phyloP scores from a whole-genome alignment of 2,888 invertebrate genomes.

The Drosophila subsilvestris region DNA sequence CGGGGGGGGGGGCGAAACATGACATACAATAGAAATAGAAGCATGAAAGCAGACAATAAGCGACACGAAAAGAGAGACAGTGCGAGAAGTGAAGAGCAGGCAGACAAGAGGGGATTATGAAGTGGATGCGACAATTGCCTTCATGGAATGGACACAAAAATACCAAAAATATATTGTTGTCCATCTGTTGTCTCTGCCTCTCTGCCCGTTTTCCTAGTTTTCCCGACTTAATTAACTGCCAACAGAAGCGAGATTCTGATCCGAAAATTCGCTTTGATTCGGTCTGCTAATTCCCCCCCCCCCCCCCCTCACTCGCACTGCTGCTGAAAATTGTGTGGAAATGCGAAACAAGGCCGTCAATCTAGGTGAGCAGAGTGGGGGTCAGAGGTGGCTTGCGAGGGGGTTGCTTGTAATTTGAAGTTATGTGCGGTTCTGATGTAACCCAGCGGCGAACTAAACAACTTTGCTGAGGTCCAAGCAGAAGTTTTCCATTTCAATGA shows the following conservation, averaged over 20 bases:
- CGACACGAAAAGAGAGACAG: constrained; percentile 36
- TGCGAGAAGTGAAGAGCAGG: constrained; percentile 6
- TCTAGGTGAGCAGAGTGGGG: constrained; percentile 1
- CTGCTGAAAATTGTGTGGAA: not conserved
- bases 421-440: constrained; percentile 70
- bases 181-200: not conserved
- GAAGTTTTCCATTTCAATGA: constrained; percentile 33
- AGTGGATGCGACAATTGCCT: constrained; percentile 21
- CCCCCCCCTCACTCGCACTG: too few species aligned
- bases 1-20: constrained; percentile 25
- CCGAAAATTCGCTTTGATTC: not conserved
- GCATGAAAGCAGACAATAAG: constrained; percentile 32
- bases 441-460: constrained; percentile 53
- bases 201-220: not conserved
- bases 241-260: not conserved
- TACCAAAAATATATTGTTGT: not conserved
- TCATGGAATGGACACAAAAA: not conserved
- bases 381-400: constrained; percentile 12
- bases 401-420: constrained; percentile 63
- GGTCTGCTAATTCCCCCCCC: not conserved
- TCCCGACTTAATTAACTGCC: not conserved
- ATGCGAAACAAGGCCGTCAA: not conserved
- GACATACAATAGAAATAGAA: constrained; percentile 37
- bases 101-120: constrained; percentile 5
- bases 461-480: constrained; percentile 31